phyloP scores from a whole-genome alignment of 2,888 invertebrate genomes.

The Gandaritis pyraliata region DNA sequence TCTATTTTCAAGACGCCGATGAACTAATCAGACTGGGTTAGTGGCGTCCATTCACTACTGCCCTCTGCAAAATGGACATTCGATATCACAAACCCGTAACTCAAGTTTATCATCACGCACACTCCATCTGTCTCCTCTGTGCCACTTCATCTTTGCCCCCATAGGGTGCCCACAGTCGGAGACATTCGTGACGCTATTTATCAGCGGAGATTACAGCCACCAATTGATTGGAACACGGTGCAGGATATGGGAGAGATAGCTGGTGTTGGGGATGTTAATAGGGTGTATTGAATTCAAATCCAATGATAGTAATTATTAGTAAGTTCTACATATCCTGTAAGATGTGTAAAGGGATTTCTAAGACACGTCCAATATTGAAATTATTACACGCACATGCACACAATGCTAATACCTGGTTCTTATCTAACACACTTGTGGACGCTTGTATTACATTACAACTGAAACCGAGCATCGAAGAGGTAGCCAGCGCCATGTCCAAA shows the following conservation, averaged over 20 bases:
- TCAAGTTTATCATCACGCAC: slow-evolving; percentile 4
- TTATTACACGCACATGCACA: too few relatives aligned
- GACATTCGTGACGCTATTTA: slow-evolving; percentile 31
- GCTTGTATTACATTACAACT: too few relatives aligned
- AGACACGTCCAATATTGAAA: too few relatives aligned
- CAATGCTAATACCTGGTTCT: too few relatives aligned
- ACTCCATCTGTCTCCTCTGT: slow-evolving; percentile 17
- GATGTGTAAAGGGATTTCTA: too few relatives aligned
- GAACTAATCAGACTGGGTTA: too few relatives aligned
- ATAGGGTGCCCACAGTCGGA: slow-evolving; percentile 6
- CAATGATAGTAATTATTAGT: too few relatives aligned
- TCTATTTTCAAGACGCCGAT: too few relatives aligned
- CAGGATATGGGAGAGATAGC: slow-evolving; percentile 4
- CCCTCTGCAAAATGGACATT: not conserved
- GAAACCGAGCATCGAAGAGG: too few relatives aligned
- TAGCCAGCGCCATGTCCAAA: too few relatives aligned
- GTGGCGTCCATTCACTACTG: not conserved
- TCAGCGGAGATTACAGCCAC: slow-evolving; percentile 34
- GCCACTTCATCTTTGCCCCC: slow-evolving; percentile 11
- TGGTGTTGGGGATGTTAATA: not conserved
- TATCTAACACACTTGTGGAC: too few relatives aligned
- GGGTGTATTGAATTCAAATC: not conserved
- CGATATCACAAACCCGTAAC: not conserved
- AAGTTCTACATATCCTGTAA: too few relatives aligned
- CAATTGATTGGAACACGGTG: slow-evolving; percentile 31